Base-by-base conservation (phyloP, 1,140 invertebrate genomes). In the Harpegnathos saltator region DNA sequence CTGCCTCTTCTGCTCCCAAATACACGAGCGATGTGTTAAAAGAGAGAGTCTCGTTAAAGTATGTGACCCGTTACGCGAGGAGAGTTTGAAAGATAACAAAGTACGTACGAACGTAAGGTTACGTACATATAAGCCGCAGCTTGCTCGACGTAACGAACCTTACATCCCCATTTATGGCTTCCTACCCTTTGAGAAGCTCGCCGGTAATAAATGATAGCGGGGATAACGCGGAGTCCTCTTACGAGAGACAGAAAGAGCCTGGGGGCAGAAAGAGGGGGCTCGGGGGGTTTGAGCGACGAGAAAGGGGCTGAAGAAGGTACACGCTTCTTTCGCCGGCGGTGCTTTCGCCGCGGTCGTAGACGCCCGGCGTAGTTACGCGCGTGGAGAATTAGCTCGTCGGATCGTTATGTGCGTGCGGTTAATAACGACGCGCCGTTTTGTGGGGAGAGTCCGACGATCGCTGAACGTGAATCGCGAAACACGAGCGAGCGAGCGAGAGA, bases 31-130 rank as follows among this genome's bases (percentile, higher is more conserved):
- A 80, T 80, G 52, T 80, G 65, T 80, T 80, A 80, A 80, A 74
- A 52, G n/a, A 69, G n/a, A 69, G 15, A 24, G 54, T 61, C 69
- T 83, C 65, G 78, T 83, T 86, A 83, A 86, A 83, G 68, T 54
- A 74, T 71, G 48, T 78, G 85, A 86, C 77, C 81, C 65, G 77
- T 86, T 68, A 85, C 38, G 38, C 59, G 19, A 19, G 52, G 72
- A 78, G 26, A 65, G 68, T 65, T 86, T 84, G 84, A 80, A 80
- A 86, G 73, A 87, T 87, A 85, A 86, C 86, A 86, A 86, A 87
- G 81, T 84, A 44, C 38, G 7, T 11, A 44, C 38, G 38, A 7
- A 44, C 38, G 56, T 86, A 72, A 29, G 71, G n/a, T n/a, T 75
- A 71, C 81, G 29, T 33, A 33, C 5, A 5, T 33, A 33, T 33